Base-by-base conservation (phyloP, 2,888 invertebrate genomes). In the Carabus problematicus region DNA sequence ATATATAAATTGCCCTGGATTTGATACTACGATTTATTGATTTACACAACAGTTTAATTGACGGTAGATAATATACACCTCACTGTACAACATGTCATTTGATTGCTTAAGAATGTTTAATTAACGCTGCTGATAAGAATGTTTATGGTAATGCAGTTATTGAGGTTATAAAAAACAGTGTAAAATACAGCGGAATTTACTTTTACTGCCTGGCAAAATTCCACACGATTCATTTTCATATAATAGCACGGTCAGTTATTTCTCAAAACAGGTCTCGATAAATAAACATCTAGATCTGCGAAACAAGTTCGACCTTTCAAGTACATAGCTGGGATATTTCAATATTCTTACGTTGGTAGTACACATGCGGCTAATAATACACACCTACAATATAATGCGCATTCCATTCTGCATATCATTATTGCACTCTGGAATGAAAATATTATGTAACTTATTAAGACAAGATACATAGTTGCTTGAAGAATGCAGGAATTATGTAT, bases 301-400 rank as follows among this genome's bases (percentile, higher is more conserved):
- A 42, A 42, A 42, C 42, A 42, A 29, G 12, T 55, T 11, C 45
- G 61, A 61, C 61, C 61, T 61, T 61, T 47, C 61, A 61, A 61
- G 61, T 61, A 45, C 61, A 49, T 61, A 47, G 43, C 19, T 61
- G 47, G 12, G 39, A 12, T 61, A 47, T 41, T 19, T 45, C 47
- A 61, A 42, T 61, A 14, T 61, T 39, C 45, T 49, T 47, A 47
- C 3, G 29, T 29, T 29, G 29, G 11, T n/a, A n/a, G n/a, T 12
- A 29, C 47, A 29, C 45, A 14, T 61, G 12, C n/a, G n/a, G n/a
- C n/a, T 47, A 60, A 45, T 47, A 61, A 49, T 61, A 61, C 61
- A 61, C 61, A 61, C 61, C 61, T 39, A 61, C 61, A 12, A 29
- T 29, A 29, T 29, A 29, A 43, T 9, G 12, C 29, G 14, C 43